A percentile compares a stretch with the other conserved stretches of the same genome.
These are phyloP conservation scores for Notolepis coatsorum DNA, from an alignment of 2,797 vertebrate species.

Conservation along the genomic window DNA sequence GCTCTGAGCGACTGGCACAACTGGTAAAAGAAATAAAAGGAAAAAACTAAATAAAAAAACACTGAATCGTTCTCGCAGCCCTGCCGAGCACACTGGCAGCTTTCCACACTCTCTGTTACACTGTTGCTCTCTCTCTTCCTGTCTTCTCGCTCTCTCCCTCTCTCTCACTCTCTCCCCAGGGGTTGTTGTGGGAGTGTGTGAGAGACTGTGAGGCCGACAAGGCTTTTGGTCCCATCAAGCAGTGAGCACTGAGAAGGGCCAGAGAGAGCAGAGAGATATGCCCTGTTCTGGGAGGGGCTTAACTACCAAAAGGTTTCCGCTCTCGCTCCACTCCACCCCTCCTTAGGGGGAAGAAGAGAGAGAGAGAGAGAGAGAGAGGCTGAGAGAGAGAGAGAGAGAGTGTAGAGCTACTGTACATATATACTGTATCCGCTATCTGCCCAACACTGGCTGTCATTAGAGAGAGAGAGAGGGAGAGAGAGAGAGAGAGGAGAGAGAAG, in stretches of 20 bases:
- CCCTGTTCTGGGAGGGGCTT: conserved; percentile 78
- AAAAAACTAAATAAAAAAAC: conserved; percentile 9
- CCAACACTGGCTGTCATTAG: conserved; percentile 64
- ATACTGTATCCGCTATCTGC: conserved; percentile 74
- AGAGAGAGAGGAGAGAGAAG: not conserved
- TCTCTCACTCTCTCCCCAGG: conserved; percentile 36
- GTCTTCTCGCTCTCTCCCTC: conserved; percentile 28
- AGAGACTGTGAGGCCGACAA: conserved; percentile 66
- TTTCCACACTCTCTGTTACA: not conserved
- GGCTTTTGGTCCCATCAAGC: conserved; percentile 87
- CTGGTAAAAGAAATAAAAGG: conserved; percentile 3
- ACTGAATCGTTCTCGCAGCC: conserved; percentile 44
- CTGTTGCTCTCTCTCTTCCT: conserved; percentile 27
- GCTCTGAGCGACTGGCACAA: not conserved
- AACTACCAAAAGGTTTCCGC: conserved; percentile 63
- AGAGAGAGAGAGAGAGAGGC: no score
- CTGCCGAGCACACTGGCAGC: conserved; percentile 21
- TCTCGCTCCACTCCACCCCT: conserved; percentile 78
- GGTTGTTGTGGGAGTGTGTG: conserved; percentile 49
- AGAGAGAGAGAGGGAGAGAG: no score
- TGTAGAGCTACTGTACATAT: conserved; percentile 65
- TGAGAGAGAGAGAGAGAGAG: no score
- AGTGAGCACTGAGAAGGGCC: conserved; percentile 76
- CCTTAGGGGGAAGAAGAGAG: no score
- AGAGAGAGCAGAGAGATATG: conserved; percentile 72